A percentile compares a stretch with the other conserved stretches of the same genome.
Conservation (phyloP, 1,140 invertebrate genomes). For the Drosophila murphyi region DNA sequence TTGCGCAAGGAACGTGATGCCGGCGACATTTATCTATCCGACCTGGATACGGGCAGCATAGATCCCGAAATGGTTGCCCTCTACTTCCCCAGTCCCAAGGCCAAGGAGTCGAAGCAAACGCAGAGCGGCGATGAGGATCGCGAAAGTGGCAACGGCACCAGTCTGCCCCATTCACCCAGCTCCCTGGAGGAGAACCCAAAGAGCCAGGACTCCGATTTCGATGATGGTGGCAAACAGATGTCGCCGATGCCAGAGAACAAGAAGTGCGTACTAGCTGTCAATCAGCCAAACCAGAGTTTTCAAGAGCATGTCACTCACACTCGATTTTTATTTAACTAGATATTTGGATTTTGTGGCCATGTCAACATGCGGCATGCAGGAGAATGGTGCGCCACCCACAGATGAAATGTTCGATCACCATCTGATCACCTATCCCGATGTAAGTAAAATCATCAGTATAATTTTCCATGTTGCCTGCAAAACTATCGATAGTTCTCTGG, state of each 20-base stretch:
- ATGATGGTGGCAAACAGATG: slow-evolving; percentile 88
- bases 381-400: slow-evolving; percentile 86
- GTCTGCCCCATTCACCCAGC: slow-evolving; percentile 96
- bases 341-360: slow-evolving; percentile 88
- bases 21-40: slow-evolving; percentile 96
- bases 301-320: background rate
- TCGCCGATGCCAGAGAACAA: slow-evolving; percentile 84
- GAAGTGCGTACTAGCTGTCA: slow-evolving; percentile 84
- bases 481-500: slow-evolving; percentile 10
- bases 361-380: slow-evolving; percentile 92
- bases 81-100: slow-evolving; percentile 90
- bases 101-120: slow-evolving; percentile 43
- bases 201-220: slow-evolving; percentile 92
- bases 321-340: slow-evolving; percentile 61
- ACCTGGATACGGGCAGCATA: slow-evolving; percentile 94
- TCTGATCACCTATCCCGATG: slow-evolving; percentile 86
- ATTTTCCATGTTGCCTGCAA: slow-evolving; percentile 1
- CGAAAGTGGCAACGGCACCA: slow-evolving; percentile 97
- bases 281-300: background rate
- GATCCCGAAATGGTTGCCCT: slow-evolving; percentile 95
- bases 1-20: slow-evolving; percentile 90
- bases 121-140: slow-evolving; percentile 92
- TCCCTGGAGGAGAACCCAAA: slow-evolving; percentile 90
- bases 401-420: slow-evolving; percentile 90
- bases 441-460: slow-evolving; percentile 52